Evolutionary conservation across 2,113 vertebrate genomes (phyloP), one percentile per base, ranked within the genome.

Genomic region (Thunnus thynnus): DNA sequence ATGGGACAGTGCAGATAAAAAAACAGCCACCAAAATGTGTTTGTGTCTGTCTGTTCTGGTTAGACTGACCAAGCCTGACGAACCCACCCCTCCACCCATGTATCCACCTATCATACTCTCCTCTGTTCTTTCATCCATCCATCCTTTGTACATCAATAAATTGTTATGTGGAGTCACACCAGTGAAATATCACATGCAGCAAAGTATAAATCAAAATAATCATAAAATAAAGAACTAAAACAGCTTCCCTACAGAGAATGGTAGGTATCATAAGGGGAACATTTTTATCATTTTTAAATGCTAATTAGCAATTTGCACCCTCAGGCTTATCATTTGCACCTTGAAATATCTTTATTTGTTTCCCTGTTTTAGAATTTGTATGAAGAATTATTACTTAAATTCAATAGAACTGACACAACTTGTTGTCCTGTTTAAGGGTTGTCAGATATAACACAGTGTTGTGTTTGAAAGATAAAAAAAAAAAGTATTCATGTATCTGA

Each of bases 31-130:
- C 27, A 10, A 68, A 25, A 78, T 52, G 30, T 73, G 41, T 67
- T 62, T 62, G 36, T 61, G 62, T 72, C 13, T 55, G 62, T 81
- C 69, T n/a, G 46, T 41, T 77, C 47, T 17, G 12, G 55, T 78
- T 72, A 62, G 32, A 67, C 17, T 55, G 36, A 47, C 62, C 5
- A 22, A 66, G 63, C 50, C 63, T 25, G 46, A 68, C 5, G 4
- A 25, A 52, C 14, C 41, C 36, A 41, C 47, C 20, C 18, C 48
- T 62, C 13, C 71, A 56, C 58, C 48, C 22, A 17, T 7, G 14
- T 14, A n/a, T 68, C 13, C 27, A 25, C 20, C 32, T 9, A 54
- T 41, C 36, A 41, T 8, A 41, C 36, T 41, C 36, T 41, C 36
- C 36, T 57, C 47, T 67, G 54, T 3, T 74, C 36, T 32, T 18